Conservation (phyloP, 2,797 vertebrate genomes). For the Mareca penelope region DNA sequence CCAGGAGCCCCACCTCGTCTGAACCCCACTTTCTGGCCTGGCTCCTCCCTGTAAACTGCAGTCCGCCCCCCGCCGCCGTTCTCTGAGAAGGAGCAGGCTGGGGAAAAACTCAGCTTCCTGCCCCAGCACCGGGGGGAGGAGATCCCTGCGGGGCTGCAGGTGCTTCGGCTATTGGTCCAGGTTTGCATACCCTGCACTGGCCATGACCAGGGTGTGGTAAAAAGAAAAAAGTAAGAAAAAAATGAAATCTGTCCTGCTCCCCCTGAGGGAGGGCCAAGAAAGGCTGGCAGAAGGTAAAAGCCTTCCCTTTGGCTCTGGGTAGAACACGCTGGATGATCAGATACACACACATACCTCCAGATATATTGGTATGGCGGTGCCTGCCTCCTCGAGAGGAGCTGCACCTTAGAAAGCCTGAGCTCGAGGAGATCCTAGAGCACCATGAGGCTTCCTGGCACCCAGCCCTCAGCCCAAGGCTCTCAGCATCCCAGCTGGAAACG, state of each 20-base stretch:
- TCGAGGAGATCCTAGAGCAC: background rate
- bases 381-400: conserved; percentile 37
- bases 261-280: conserved; percentile 50
- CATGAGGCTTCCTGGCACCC: background rate
- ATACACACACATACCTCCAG: background rate
- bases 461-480: conserved; percentile 46
- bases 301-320: conserved; percentile 37
- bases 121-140: background rate
- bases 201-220: conserved; percentile 21
- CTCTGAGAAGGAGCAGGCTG: background rate
- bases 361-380: background rate
- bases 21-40: conserved; percentile 12
- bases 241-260: background rate
- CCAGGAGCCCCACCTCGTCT: background rate
- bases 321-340: conserved; percentile 24
- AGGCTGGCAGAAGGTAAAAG: conserved; percentile 40
- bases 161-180: conserved; percentile 33
- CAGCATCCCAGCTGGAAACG: background rate
- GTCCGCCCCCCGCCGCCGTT: background rate
- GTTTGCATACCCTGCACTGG: conserved; percentile 1
- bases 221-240: background rate
- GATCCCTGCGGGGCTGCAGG: conserved; percentile 30
- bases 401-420: conserved; percentile 43
- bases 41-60: background rate
- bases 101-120: background rate